Evolutionary conservation across 2,888 invertebrate species (phyloP), one percentile per base, ranked within the genome.

Genomic region (Leptothorax acervorum): DNA sequence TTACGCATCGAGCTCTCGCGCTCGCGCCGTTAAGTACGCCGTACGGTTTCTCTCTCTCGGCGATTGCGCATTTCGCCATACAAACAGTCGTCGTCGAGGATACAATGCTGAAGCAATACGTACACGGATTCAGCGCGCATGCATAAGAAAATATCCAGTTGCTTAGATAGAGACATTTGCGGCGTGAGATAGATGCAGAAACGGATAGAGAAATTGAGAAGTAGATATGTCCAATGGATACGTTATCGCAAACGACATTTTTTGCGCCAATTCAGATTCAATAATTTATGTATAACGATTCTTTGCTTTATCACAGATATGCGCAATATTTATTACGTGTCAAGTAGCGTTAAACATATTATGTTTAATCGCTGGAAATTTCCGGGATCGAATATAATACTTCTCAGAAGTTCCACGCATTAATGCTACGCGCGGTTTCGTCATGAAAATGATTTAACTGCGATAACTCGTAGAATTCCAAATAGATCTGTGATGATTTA

Each of bases 1-100:
- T 78, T 78, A 89, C 86, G 85, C 78, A 86, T 86, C 82, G 89
- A 35, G 70, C 82, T 68, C 62, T 55, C 55, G 63, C 39, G 42
- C 70, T 9, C 15, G 62, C 55, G 66, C 42, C 55, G 35, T 63
- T 55, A 81, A 81, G 70, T 73, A 84, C 65, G 57, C 71, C 35
- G 28, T 48, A 55, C 35, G 3, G 48, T 71, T 51, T 60, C 78
- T 68, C 48, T 60, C 62, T 60, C 79, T 31, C 48, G 62, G 39
- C 28, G 51, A 83, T 78, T 51, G 71, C 55, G 48, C 60, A 57
- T 79, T 71, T 79, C 79, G 70, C 57, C 18, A 48, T 71, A 57
- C 45, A 45, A 76, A 76, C 70, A 45, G 15, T 23, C 55, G 23
- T 57, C 35, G 60, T 48, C 35, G 60, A 60, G 23, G 35, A 70